Evolutionary conservation across 1,140 invertebrate genomes (phyloP).

Genomic region (Teleopsis dalmanni): DNA sequence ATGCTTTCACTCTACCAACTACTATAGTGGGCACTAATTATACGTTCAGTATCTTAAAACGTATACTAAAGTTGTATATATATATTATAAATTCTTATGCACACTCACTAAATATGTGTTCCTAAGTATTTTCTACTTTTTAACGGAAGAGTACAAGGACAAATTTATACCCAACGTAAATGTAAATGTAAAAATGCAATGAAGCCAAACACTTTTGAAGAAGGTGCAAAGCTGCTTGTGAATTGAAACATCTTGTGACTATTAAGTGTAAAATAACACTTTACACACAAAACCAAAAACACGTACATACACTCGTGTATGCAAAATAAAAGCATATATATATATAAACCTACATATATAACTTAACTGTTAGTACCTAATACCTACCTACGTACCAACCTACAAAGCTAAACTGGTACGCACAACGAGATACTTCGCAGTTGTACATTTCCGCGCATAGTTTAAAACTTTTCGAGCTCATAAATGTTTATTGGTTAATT

Average conservation of each 20-base stretch:
- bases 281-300: not conserved
- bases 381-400: not conserved
- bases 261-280: slow-evolving; percentile 16
- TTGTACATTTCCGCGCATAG: not conserved
- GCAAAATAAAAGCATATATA: not conserved
- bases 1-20: too few relatives aligned
- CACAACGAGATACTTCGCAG: not conserved
- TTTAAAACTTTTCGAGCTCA: slow-evolving; percentile 10
- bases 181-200: slow-evolving; percentile 7
- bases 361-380: not conserved
- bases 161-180: too few relatives aligned
- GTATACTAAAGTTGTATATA: too few relatives aligned
- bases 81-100: too few relatives aligned
- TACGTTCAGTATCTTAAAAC: too few relatives aligned
- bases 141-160: too few relatives aligned
- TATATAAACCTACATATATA: not conserved
- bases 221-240: slow-evolving; percentile 11
- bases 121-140: too few relatives aligned
- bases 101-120: too few relatives aligned
- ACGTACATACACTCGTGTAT: not conserved
- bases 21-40: too few relatives aligned
- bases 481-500: slow-evolving; percentile 15
- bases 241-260: slow-evolving; percentile 16
- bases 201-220: not conserved
- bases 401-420: too few relatives aligned